These are phyloP conservation scores for Lepetodrilus schrolli DNA, from an alignment of 2,888 invertebrate species.

Conservation along the genomic window DNA sequence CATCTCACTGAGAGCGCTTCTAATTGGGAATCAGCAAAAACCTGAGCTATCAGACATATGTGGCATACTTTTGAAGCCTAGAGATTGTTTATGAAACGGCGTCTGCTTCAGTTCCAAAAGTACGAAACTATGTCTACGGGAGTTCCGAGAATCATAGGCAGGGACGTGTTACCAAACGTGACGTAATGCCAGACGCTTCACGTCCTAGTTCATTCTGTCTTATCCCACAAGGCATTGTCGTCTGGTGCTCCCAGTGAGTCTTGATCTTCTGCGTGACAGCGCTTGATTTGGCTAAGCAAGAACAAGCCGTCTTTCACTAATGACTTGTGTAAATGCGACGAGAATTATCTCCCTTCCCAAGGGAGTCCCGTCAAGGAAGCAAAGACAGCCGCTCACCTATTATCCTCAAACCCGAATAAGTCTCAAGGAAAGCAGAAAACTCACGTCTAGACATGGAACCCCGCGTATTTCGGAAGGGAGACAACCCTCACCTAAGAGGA, in stretches of 20 bases:
- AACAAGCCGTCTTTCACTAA: slow-evolving; percentile 17
- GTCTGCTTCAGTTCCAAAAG: no score
- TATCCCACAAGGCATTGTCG: background rate
- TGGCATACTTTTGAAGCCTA: no score
- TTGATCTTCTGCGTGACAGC: slow-evolving; percentile 28
- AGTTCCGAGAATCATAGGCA: background rate
- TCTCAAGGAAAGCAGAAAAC: background rate
- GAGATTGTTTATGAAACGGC: no score
- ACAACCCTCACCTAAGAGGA: background rate
- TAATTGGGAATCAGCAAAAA: no score
- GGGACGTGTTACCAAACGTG: background rate
- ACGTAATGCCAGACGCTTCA: background rate
- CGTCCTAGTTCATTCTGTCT: background rate
- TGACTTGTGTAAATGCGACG: slow-evolving; percentile 30
- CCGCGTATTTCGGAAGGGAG: background rate
- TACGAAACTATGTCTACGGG: background rate
- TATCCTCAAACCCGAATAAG: slow-evolving; percentile 6
- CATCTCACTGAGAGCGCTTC: no score
- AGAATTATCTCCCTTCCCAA: slow-evolving; percentile 29
- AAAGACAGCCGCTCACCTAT: slow-evolving; percentile 28
- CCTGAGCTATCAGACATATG: no score
- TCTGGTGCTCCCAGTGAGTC: slow-evolving; percentile 7
- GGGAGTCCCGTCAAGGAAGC: slow-evolving; percentile 22
- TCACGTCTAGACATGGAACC: background rate
- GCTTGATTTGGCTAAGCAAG: slow-evolving; percentile 25